Evolutionary conservation across 2,888 invertebrate species (phyloP).

Genomic region (Pristionchus japonicus): DNA sequence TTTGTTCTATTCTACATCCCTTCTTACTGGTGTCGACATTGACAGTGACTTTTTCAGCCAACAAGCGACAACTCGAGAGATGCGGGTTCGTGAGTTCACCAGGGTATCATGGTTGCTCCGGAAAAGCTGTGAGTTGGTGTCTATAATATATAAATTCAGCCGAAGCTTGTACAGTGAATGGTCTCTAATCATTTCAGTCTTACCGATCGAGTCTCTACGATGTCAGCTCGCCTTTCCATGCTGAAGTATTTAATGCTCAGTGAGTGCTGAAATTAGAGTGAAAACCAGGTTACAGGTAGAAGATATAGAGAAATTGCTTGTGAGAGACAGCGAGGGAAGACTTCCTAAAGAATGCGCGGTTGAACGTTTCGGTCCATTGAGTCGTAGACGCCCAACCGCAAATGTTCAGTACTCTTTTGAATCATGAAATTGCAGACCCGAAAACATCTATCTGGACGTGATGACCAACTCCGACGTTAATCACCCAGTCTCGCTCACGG

Average conservation of each 20-base stretch:
- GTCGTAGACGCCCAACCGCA: background rate
- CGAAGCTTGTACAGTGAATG: too few species aligned
- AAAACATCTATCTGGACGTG: background rate
- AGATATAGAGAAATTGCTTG: too few species aligned
- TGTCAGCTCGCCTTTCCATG: background rate
- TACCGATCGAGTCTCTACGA: conserved; percentile 14
- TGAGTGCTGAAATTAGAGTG: too few species aligned
- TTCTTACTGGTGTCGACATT: too few species aligned
- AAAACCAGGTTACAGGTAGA: too few species aligned
- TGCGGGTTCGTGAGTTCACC: background rate
- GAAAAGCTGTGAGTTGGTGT: too few species aligned
- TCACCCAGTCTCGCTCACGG: background rate
- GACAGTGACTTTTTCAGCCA: background rate
- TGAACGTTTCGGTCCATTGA: background rate
- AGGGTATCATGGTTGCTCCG: background rate
- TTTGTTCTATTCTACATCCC: too few species aligned
- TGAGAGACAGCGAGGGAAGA: too few species aligned
- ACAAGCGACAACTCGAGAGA: background rate
- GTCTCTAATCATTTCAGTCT: background rate
- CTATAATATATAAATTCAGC: too few species aligned
- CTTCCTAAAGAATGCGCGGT: too few species aligned
- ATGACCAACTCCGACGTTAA: background rate
- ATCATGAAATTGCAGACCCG: background rate
- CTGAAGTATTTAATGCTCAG: background rate
- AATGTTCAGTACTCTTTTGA: background rate